A percentile compares a stretch with the other conserved stretches of the same genome.
phyloP scores from a whole-genome alignment of 1,140 invertebrate genomes.

The Euura saliciscinereae region DNA sequence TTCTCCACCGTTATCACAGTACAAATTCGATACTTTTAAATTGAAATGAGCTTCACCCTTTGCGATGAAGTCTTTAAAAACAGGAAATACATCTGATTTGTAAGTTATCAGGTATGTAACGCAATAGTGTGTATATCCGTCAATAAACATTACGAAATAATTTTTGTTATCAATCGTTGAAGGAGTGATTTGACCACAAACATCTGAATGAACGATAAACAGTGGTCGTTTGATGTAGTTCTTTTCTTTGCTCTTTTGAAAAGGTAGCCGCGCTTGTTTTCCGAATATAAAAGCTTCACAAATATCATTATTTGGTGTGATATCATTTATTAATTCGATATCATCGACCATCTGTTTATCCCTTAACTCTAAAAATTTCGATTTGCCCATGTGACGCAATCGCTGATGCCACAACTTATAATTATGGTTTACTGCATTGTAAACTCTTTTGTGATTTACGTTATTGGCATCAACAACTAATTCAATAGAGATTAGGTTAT shows the following conservation, averaged over 20 bases:
- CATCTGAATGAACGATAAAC: too few relatives aligned
- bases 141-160: neutral
- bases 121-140: too few relatives aligned
- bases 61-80: neutral
- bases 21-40: conserved; percentile 48
- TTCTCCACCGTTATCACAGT: too few relatives aligned
- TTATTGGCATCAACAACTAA: conserved; percentile 37
- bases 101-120: too few relatives aligned
- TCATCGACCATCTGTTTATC: too few relatives aligned
- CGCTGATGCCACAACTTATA: too few relatives aligned
- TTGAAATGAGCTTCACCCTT: conserved; percentile 41
- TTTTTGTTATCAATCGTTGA: conserved; percentile 22
- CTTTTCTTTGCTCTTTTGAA: too few relatives aligned
- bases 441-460: conserved; percentile 21
- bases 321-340: too few relatives aligned
- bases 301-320: too few relatives aligned
- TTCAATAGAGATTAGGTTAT: conserved; percentile 35
- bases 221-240: too few relatives aligned
- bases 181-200: conserved; percentile 27
- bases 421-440: conserved; percentile 23
- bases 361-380: conserved; percentile 43
- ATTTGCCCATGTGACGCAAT: conserved; percentile 45
- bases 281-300: too few relatives aligned
- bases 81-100: neutral
- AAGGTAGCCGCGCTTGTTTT: too few relatives aligned